Evolutionary conservation across 1,140 invertebrate genomes (phyloP).

Genomic region (Cherax quadricarinatus): DNA sequence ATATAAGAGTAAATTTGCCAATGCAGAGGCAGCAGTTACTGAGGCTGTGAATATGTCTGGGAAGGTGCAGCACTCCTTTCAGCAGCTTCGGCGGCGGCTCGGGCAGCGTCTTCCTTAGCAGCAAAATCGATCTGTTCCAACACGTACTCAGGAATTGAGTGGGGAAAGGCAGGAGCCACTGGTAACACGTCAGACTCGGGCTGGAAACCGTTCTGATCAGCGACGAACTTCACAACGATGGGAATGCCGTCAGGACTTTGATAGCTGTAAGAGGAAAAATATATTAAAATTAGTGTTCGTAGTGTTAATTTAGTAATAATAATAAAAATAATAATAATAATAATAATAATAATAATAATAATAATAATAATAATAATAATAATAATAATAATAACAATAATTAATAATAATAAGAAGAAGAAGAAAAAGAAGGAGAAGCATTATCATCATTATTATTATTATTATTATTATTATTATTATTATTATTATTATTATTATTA

Average conservation of each 20-base stretch:
- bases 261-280: slow-evolving; percentile 2
- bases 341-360: no score
- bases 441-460: no score
- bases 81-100: slow-evolving; percentile 5
- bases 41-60: not conserved
- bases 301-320: no score
- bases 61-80: not conserved
- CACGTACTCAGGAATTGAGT: slow-evolving; percentile 65
- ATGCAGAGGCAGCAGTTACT: not conserved
- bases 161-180: slow-evolving; percentile 66
- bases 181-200: slow-evolving; percentile 63
- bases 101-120: slow-evolving; percentile 51
- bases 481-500: not conserved
- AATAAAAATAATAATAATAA: no score
- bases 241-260: slow-evolving; percentile 54
- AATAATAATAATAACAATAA: no score
- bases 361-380: no score
- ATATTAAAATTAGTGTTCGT: no score
- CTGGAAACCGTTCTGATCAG: slow-evolving; percentile 64
- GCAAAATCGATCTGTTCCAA: slow-evolving; percentile 62
- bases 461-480: not conserved
- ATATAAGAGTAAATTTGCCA: no score
- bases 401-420: no score
- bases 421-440: no score
- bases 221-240: slow-evolving; percentile 61